Conservation (phyloP, 2,113 vertebrate species). For the Lota lota region DNA sequence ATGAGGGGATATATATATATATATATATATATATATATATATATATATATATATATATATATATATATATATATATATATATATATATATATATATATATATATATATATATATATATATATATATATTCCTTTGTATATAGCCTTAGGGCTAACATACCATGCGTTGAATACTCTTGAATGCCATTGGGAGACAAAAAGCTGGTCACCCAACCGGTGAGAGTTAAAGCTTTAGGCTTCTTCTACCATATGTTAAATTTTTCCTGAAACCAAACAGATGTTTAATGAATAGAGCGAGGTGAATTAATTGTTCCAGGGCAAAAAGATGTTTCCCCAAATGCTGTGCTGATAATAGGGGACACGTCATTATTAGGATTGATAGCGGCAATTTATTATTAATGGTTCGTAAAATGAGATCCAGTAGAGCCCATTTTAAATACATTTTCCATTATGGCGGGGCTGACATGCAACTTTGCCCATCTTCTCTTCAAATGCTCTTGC, state of each 20-base stretch:
- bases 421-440: constrained; percentile 80
- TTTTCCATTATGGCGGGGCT: constrained; percentile 73
- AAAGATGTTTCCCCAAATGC: constrained; percentile 67
- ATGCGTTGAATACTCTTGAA: constrained; percentile 28
- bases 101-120: not conserved
- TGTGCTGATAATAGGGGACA: constrained; percentile 67
- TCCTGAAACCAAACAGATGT: constrained; percentile 53
- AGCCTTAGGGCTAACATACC: constrained; percentile 27
- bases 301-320: constrained; percentile 68
- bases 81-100: not conserved
- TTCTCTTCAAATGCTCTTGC: constrained; percentile 46
- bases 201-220: constrained; percentile 23
- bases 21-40: not conserved
- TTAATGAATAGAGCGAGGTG: constrained; percentile 38
- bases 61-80: not conserved
- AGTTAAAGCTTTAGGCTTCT: constrained; percentile 16
- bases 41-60: not conserved
- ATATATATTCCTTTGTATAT: constrained; percentile 2
- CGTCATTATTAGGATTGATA: constrained; percentile 80
- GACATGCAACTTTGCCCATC: constrained; percentile 68
- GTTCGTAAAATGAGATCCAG: constrained; percentile 82
- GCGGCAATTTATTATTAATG: constrained; percentile 82
- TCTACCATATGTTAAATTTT: constrained; percentile 31
- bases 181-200: constrained; percentile 30
- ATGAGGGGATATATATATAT: not conserved